A percentile compares a stretch with the other conserved stretches of the same genome.
phyloP scores from a whole-genome alignment of 2,797 vertebrate species.

The Remorina albescens region DNA sequence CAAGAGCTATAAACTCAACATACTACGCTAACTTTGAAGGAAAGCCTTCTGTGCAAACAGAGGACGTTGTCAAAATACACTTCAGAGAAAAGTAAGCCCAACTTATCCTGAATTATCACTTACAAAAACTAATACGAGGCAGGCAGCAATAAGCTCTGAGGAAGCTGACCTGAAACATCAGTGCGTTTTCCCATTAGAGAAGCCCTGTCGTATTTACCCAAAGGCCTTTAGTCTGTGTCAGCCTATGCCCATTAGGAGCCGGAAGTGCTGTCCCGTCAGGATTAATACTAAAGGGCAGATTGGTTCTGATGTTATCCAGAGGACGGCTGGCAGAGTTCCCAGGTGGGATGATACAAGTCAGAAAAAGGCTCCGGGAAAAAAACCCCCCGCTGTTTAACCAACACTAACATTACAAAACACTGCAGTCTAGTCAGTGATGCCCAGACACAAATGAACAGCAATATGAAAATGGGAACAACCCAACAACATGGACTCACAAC shows the following conservation, averaged over 20 bases:
- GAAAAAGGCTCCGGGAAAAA: not conserved
- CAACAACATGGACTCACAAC: too few species aligned
- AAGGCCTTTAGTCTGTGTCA: conserved; percentile 31
- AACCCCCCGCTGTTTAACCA: not conserved
- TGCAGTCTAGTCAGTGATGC: not conserved
- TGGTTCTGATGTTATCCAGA: conserved; percentile 57
- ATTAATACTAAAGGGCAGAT: conserved; percentile 62
- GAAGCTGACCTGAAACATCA: conserved; percentile 34
- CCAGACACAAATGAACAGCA: not conserved
- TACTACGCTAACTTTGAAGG: conserved; percentile 56
- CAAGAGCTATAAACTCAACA: conserved; percentile 71
- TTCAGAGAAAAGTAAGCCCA: conserved; percentile 73
- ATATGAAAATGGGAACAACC: not conserved
- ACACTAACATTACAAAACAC: not conserved
- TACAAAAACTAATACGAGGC: conserved; percentile 56
- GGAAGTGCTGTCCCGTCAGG: conserved; percentile 45
- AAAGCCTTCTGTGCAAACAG: conserved; percentile 62
- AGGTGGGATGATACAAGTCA: conserved; percentile 43
- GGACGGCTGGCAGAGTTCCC: conserved; percentile 59
- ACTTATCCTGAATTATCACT: conserved; percentile 73
- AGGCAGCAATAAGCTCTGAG: conserved; percentile 50
- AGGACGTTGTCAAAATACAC: conserved; percentile 74
- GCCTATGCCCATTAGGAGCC: conserved; percentile 41
- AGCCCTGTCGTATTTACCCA: conserved; percentile 37
- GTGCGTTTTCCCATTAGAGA: conserved; percentile 39